phyloP scores from a whole-genome alignment of 53 echinoderm and acorn worm species.

The Crossaster papposus region DNA sequence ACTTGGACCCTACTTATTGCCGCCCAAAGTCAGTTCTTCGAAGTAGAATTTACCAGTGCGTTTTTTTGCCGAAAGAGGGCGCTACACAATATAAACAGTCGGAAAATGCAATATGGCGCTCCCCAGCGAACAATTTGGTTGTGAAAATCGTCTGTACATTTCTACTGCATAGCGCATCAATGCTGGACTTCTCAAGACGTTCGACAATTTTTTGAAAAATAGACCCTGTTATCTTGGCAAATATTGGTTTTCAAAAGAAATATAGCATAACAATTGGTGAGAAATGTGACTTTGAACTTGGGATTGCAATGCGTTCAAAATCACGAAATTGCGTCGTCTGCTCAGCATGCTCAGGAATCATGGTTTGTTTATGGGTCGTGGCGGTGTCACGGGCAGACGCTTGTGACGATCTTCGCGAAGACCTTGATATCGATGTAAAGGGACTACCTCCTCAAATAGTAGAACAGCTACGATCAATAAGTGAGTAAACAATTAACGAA shows the following conservation, averaged over 20 bases:
- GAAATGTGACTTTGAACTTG: background rate
- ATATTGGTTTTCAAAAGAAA: background rate
- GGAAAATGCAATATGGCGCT: constrained; percentile 16
- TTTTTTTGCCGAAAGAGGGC: constrained; percentile 19
- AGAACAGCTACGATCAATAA: background rate
- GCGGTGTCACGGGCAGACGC: background rate
- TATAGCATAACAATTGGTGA: background rate
- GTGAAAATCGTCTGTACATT: background rate
- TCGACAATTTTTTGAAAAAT: background rate
- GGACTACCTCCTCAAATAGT: background rate
- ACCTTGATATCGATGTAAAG: background rate
- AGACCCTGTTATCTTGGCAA: background rate
- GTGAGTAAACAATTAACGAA: background rate
- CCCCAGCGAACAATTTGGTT: background rate
- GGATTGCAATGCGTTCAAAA: background rate
- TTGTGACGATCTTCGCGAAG: background rate
- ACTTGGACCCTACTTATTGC: too few relatives aligned
- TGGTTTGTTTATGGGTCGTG: background rate
- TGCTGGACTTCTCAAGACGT: background rate
- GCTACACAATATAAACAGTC: background rate
- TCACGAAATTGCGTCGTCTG: background rate
- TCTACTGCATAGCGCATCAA: background rate
- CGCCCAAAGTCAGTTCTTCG: too few relatives aligned
- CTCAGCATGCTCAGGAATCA: background rate
- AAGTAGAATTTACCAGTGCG: too few relatives aligned